Evolutionary conservation across 2,888 invertebrate species (phyloP), one percentile per base, ranked within the genome.

Genomic region (Chrysomela aeneicollis): DNA sequence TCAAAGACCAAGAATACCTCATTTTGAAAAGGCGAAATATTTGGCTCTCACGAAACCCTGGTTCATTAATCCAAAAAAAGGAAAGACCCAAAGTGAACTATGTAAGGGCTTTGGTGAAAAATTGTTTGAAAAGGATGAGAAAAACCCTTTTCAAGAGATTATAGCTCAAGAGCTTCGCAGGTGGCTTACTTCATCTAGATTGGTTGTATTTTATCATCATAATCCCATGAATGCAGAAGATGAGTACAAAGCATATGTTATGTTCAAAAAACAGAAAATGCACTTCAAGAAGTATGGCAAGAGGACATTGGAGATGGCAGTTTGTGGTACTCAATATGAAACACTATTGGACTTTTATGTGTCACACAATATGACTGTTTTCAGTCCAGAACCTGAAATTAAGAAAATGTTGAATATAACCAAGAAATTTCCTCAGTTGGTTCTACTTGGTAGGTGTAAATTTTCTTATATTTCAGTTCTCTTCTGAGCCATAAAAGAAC

Each of bases 141-240:
- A 84, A 3, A 91, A 92, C 80, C 91, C 91, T 0, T 92, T 91
- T 77, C 89, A 91, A 79, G 82, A 84, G 63, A 90, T 94, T 53
- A 83, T 93, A 63, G 92, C 92, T 0, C 87, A 86, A 54, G 92
- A 94, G 81, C 86, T 90, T 63, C 83, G 87, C 1, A 85, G 90
- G 74, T 89, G 89, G 88, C 88, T 93, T 73, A 85, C 89, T 57
- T 86, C 86, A 57, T 92, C 93, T 0, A 87, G 87, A 74, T 87
- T 93, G 85, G 83, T 93, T 65, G 89, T 86, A 17, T 87, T 93
- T 75, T 86, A 90, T 66, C 94, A 94, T 77, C 74, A 86, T 55
- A 94, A 93, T 82, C 87, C 92, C 0, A 89, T 92, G 46, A 84
- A 80, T n/a, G 83, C 85, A 73, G 88, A 89, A 63, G 88, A 90